Conservation (phyloP, 2,797 vertebrate species). For the Gila robusta region DNA sequence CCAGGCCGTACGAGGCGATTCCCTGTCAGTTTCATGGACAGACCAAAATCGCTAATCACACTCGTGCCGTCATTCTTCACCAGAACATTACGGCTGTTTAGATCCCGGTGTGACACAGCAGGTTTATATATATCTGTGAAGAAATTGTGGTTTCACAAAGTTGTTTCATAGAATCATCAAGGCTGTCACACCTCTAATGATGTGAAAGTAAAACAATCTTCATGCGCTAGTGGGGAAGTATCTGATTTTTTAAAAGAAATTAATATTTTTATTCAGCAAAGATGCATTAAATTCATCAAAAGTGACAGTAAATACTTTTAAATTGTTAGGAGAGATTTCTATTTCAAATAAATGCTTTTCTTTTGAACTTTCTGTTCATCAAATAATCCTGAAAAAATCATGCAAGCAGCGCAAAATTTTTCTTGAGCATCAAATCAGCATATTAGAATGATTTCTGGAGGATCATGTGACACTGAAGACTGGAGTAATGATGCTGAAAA, state of each 20-base stretch:
- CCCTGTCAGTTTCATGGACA: slow-evolving; percentile 93
- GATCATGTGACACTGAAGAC: not conserved
- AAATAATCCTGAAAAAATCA: not conserved
- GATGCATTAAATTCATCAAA: not conserved
- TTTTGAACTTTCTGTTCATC: too few relatives aligned
- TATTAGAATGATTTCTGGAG: not conserved
- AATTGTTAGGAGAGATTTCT: not conserved
- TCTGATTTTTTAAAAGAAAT: not conserved
- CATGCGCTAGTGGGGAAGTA: not conserved
- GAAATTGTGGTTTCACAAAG: not conserved
- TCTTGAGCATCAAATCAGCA: not conserved
- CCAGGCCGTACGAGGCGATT: slow-evolving; percentile 86
- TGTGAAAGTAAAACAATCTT: not conserved
- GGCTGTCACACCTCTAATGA: not conserved
- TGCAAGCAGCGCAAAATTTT: not conserved
- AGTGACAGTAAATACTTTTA: not conserved
- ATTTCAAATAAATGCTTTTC: not conserved
- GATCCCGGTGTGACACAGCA: slow-evolving; percentile 92
- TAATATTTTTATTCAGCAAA: not conserved
- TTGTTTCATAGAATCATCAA: not conserved
- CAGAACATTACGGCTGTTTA: slow-evolving; percentile 94
- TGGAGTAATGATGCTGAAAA: not conserved
- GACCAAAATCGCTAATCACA: slow-evolving; percentile 92
- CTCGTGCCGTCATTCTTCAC: slow-evolving; percentile 90
- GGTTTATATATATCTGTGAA: slow-evolving; percentile 90